These are phyloP conservation scores for Smutsia temminckii DNA, from an alignment of 2,797 vertebrate species.

Conservation along the genomic window DNA sequence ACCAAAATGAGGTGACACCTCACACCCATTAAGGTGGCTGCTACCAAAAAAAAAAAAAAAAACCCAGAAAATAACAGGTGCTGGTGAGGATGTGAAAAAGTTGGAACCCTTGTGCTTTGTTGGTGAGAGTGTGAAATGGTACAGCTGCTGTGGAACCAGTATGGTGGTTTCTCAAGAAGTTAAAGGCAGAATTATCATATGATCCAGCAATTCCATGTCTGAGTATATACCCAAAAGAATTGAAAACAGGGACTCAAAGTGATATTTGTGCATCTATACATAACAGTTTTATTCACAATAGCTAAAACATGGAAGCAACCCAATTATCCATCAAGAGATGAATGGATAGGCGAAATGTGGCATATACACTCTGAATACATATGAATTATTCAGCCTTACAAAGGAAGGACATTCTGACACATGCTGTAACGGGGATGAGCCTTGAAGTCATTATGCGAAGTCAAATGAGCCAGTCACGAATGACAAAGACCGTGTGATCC, in stretches of 20 bases:
- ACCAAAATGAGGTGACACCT: neutral
- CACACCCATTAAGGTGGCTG: neutral
- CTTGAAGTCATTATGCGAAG: neutral
- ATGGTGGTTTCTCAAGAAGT: neutral
- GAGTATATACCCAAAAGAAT: neutral
- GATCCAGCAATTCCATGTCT: neutral
- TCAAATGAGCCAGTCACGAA: neutral
- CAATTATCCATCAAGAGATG: neutral
- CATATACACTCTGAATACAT: fast-evolving
- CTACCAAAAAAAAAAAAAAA: neutral
- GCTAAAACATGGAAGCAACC: neutral
- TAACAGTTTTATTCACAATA: neutral
- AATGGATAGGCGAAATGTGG: no score
- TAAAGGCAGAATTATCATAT: neutral
- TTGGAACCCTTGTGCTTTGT: no score
- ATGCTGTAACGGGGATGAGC: no score
- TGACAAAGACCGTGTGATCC: neutral
- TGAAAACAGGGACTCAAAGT: neutral
- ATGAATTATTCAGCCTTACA: neutral
- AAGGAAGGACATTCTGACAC: neutral
- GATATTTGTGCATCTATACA: fast-evolving
- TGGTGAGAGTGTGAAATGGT: neutral
- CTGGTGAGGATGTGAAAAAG: neutral
- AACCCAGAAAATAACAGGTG: neutral
- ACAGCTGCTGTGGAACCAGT: neutral